Base-by-base conservation (phyloP, 2,888 invertebrate species). In the Callimorpha dominula region DNA sequence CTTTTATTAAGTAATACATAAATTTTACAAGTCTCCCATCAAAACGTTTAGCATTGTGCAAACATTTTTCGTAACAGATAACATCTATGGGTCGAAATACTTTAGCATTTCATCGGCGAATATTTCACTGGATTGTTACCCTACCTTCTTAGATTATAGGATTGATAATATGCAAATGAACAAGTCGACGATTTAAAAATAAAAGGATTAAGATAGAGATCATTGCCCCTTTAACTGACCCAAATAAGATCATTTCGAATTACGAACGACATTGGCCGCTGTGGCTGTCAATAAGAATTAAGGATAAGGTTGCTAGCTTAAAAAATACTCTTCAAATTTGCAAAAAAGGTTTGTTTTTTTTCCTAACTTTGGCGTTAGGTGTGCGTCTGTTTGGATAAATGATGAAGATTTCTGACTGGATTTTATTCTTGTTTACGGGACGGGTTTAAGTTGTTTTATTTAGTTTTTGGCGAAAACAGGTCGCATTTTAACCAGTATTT, bases 151-250 rank as follows among this genome's bases (percentile, higher is more conserved):
- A 91, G 94, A 94, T 95, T 91, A 89, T 89, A 86, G 88, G 83
- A 85, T 89, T 91, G 94, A 94, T 94, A 94, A 94, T 90, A 95
- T 94, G 94, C 91, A 94, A 94, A 95, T 93, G 89, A 91, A 90
- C 81, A 83, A 89, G 82, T 86, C 91, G 90, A 90, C 90, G 92
- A 92, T 91, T 90, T 90, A 86, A 91, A 92, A 94, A 93, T 90
- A 93, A 93, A 94, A 92, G 91, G 88, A 91, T 92, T 90, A 91
- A 86, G 82, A 78, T 79, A 74, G 88, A 86, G 94, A 92, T 92
- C 94, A 86, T 89, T 92, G 93, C 85, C 92, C 94, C 90, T 85
- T 84, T 88, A 91, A 92, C 89, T 95, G 94, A 94, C 94, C 94
- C 92, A 94, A 94, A 94, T 94, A 95, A 94, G 91, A 93, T 92